These are phyloP conservation scores for Pseudococcus viburni DNA, from an alignment of 2,888 invertebrate genomes.

Conservation along the genomic window DNA sequence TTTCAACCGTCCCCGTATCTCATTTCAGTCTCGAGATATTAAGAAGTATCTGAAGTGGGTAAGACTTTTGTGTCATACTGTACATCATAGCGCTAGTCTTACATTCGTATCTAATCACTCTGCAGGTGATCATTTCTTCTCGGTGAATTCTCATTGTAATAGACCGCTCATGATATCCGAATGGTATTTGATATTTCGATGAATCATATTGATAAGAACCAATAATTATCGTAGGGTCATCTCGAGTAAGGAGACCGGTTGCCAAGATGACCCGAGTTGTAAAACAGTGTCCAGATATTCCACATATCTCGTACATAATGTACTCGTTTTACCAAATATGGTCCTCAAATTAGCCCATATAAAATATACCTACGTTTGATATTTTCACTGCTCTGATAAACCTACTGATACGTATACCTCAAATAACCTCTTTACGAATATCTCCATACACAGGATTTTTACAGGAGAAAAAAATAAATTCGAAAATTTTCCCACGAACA, in stretches of 20 bases:
- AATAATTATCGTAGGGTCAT: slow-evolving; percentile 32
- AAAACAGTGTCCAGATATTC: slow-evolving; percentile 40
- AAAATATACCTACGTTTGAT: neutral
- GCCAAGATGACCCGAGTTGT: slow-evolving; percentile 1
- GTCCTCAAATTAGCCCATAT: slow-evolving; percentile 35
- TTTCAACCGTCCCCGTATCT: too few species aligned
- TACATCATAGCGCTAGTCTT: neutral
- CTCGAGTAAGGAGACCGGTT: slow-evolving; percentile 26
- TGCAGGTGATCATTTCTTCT: slow-evolving; percentile 8
- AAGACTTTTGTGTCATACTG: too few species aligned
- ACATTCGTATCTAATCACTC: slow-evolving; percentile 25
- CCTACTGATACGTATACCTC: too few species aligned
- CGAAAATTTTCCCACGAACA: neutral
- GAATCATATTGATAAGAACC: slow-evolving; percentile 22
- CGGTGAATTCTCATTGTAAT: neutral
- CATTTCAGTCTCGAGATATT: too few species aligned
- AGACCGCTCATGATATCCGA: neutral
- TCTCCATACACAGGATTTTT: neutral
- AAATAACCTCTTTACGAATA: slow-evolving; percentile 10
- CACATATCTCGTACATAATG: slow-evolving; percentile 13
- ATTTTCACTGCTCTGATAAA: slow-evolving; percentile 38
- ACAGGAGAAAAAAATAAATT: neutral
- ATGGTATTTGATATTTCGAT: slow-evolving; percentile 30
- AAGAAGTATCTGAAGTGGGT: too few species aligned
- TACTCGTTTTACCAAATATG: slow-evolving; percentile 50